Evolutionary conservation across 2,113 vertebrate genomes (phyloP).

Genomic region (Erpornis zantholeuca): DNA sequence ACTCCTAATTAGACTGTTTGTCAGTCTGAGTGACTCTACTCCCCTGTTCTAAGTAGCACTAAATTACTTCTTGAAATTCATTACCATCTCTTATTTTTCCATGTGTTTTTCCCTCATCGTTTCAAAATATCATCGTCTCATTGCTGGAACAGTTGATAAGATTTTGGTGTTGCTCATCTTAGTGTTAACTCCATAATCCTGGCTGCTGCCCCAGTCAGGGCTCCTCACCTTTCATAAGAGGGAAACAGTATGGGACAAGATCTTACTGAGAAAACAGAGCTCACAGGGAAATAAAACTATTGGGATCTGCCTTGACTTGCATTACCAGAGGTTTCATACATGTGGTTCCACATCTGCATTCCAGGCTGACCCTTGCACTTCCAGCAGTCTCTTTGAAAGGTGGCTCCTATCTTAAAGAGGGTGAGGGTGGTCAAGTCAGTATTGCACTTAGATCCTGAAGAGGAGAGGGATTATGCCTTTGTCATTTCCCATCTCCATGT

Average conservation of each 20-base stretch:
- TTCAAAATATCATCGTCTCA: neutral
- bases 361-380: neutral
- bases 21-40: neutral
- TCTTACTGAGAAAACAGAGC: fast-evolving
- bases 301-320: neutral
- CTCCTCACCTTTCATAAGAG: neutral
- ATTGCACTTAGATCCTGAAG: neutral
- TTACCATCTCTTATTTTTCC: neutral
- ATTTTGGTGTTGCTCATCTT: neutral
- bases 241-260: neutral
- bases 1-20: constrained; percentile 5
- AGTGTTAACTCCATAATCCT: neutral
- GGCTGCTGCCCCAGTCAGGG: neutral
- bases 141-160: neutral
- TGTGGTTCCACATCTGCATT: neutral
- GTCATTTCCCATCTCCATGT: neutral
- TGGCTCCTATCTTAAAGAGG: neutral
- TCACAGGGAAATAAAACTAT: neutral
- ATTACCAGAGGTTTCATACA: neutral
- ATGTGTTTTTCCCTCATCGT: neutral
- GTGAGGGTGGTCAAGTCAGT: neutral
- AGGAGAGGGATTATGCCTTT: neutral
- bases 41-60: neutral
- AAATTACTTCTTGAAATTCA: constrained; percentile 7
- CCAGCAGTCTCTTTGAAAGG: neutral